These are phyloP conservation scores for Agrochola circellaris DNA, from an alignment of 2,888 invertebrate genomes.

Conservation along the genomic window DNA sequence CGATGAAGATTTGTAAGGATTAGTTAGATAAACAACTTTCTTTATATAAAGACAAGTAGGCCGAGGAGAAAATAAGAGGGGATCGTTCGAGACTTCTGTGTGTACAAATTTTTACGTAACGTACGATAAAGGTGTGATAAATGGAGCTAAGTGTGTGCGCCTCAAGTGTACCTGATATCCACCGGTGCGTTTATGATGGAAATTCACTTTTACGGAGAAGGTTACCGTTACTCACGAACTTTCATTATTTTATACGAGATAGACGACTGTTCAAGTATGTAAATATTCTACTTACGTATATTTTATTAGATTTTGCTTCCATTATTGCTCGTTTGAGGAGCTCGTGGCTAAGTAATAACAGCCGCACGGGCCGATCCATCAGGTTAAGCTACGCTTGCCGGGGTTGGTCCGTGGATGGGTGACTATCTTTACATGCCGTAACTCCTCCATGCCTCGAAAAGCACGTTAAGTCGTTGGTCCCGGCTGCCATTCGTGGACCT, in stretches of 20 bases:
- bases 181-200: constrained; percentile 61
- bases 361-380: no score
- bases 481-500: no score
- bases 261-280: constrained; percentile 40
- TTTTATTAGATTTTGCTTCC: constrained; percentile 19
- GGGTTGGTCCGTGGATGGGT: no score
- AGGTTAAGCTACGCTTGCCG: no score
- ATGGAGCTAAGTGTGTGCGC: constrained; percentile 66
- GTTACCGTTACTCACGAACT: constrained; percentile 53
- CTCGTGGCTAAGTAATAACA: no score
- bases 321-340: constrained; percentile 21
- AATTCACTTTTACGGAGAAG: constrained; percentile 58
- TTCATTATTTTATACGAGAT: constrained; percentile 56
- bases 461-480: no score
- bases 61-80: constrained; percentile 32
- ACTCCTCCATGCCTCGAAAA: no score
- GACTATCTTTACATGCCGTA: no score
- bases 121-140: constrained; percentile 72
- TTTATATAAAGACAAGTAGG: constrained; percentile 62
- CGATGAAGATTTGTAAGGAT: constrained; percentile 67
- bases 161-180: constrained; percentile 69
- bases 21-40: constrained; percentile 67
- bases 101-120: constrained; percentile 64
- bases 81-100: constrained; percentile 42
- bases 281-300: constrained; percentile 23